A percentile compares a stretch with the other conserved stretches of the same genome.
phyloP scores from a whole-genome alignment of 2,888 invertebrate species.

The Pachycephus smyrnensis region DNA sequence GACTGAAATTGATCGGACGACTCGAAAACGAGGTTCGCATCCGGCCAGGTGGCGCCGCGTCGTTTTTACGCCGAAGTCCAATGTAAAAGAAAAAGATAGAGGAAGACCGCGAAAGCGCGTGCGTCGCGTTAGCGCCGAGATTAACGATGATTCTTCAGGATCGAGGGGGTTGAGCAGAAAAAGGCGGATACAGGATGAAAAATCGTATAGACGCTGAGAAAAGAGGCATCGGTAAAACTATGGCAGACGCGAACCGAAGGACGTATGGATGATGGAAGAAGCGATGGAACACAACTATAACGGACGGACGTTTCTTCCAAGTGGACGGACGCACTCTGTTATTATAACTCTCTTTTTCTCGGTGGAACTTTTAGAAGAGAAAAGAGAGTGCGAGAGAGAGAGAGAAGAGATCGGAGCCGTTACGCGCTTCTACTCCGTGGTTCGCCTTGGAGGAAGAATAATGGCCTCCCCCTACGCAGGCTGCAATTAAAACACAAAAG shows the following conservation, averaged over 20 bases:
- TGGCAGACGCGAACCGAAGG: conserved; percentile 32
- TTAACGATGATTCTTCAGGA: conserved; percentile 46
- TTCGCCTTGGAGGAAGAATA: conserved; percentile 57
- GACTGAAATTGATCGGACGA: not conserved
- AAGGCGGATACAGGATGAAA: conserved; percentile 49
- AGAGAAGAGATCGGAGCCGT: conserved; percentile 32
- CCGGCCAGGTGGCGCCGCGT: conserved; percentile 55
- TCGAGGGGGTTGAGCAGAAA: conserved; percentile 18
- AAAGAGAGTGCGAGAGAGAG: conserved; percentile 27
- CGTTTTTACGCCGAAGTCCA: conserved; percentile 24
- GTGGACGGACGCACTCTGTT: conserved; percentile 60
- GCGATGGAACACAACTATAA: conserved; percentile 47
- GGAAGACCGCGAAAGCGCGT: conserved; percentile 7
- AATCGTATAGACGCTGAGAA: conserved; percentile 45
- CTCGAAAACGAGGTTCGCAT: conserved; percentile 27
- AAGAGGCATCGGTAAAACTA: conserved; percentile 38
- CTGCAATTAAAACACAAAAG: conserved; percentile 41
- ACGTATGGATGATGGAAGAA: conserved; percentile 17
- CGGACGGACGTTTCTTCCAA: conserved; percentile 57
- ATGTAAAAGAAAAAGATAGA: conserved; percentile 11
- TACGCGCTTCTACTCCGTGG: conserved; percentile 24
- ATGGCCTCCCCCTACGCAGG: conserved; percentile 57
- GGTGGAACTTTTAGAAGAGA: conserved; percentile 39
- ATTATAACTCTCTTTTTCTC: conserved; percentile 55
- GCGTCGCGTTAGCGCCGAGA: conserved; percentile 44